Evolutionary conservation across 2,797 vertebrate species (phyloP).

Genomic region (Myoxocephalus aenaeus): DNA sequence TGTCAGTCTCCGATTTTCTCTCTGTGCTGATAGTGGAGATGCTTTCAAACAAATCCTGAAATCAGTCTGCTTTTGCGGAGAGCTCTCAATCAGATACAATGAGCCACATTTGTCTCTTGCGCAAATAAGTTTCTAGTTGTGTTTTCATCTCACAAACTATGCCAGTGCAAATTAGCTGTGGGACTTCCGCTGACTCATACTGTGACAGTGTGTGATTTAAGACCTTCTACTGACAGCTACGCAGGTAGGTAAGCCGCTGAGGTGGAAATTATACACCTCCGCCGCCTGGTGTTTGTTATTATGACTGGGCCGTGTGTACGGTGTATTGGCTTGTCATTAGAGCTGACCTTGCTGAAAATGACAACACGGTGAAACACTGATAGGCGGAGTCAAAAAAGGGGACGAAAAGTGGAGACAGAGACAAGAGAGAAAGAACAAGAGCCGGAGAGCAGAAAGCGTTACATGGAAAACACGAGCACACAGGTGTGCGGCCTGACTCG

Average conservation of each 20-base stretch:
- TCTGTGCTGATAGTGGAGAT: conserved; percentile 3
- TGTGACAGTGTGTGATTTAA: conserved; percentile 65
- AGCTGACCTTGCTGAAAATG: conserved; percentile 72
- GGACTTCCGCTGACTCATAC: conserved; percentile 68
- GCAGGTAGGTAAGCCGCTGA: conserved; percentile 40
- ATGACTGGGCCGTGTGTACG: conserved; percentile 57
- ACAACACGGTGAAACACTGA: conserved; percentile 57
- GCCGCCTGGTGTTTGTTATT: conserved; percentile 65
- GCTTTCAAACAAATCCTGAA: conserved; percentile 27
- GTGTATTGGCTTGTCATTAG: conserved; percentile 62
- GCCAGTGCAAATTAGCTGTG: conserved; percentile 49
- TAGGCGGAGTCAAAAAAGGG: conserved; percentile 21
- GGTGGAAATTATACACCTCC: conserved; percentile 66
- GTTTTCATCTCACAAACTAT: conserved; percentile 57
- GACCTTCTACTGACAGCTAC: conserved; percentile 54
- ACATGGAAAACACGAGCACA: conserved; percentile 56
- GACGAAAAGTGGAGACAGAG: neutral
- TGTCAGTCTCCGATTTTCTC: neutral
- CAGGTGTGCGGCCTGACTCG: conserved; percentile 67
- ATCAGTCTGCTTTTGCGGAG: conserved; percentile 6
- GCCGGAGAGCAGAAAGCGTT: conserved; percentile 27
- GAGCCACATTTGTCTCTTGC: conserved; percentile 43
- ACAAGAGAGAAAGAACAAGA: conserved; percentile 49
- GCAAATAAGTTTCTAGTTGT: conserved; percentile 39
- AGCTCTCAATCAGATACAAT: conserved; percentile 15